phyloP scores from a whole-genome alignment of 2,797 vertebrate species.

The Amniataba percoides region DNA sequence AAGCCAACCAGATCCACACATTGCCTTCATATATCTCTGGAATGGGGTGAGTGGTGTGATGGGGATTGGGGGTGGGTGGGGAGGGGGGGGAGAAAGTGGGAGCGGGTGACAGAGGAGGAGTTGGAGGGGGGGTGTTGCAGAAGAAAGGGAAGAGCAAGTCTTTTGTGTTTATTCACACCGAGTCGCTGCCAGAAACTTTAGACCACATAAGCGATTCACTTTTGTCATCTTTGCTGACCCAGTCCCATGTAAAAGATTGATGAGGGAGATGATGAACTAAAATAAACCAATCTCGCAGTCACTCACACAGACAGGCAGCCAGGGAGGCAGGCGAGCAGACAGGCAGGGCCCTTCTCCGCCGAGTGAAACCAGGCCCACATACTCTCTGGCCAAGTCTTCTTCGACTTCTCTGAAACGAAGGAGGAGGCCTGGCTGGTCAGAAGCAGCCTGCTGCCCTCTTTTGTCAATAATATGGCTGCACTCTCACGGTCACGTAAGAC shows the following conservation, averaged over 20 bases:
- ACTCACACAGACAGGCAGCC: slow-evolving; percentile 77
- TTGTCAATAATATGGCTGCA: slow-evolving; percentile 76
- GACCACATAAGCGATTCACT: slow-evolving; percentile 80
- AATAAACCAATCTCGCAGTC: slow-evolving; percentile 83
- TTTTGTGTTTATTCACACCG: slow-evolving; percentile 84
- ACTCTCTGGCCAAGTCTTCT: slow-evolving; percentile 53
- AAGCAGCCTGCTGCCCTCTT: slow-evolving; percentile 83
- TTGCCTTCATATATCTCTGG: slow-evolving; percentile 85
- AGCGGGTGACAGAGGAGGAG: slow-evolving; percentile 40
- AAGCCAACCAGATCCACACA: slow-evolving; percentile 87
- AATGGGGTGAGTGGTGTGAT: slow-evolving; percentile 57
- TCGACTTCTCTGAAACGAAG: slow-evolving; percentile 5
- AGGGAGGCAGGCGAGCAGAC: slow-evolving; percentile 63
- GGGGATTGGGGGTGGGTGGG: slow-evolving; percentile 24
- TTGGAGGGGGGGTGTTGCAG: slow-evolving; percentile 19
- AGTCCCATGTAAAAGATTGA: slow-evolving; percentile 84
- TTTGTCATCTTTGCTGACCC: slow-evolving; percentile 84
- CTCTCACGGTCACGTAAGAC: slow-evolving; percentile 25
- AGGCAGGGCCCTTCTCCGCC: slow-evolving; percentile 53
- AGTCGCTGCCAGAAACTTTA: slow-evolving; percentile 81
- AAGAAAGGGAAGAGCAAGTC: slow-evolving; percentile 68
- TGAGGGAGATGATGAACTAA: slow-evolving; percentile 83
- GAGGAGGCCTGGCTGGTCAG: slow-evolving; percentile 50
- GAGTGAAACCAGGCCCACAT: slow-evolving; percentile 70
- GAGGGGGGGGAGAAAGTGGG: slow-evolving; percentile 45